phyloP scores from a whole-genome alignment of 2,797 vertebrate genomes.

The Australoheros facetus region DNA sequence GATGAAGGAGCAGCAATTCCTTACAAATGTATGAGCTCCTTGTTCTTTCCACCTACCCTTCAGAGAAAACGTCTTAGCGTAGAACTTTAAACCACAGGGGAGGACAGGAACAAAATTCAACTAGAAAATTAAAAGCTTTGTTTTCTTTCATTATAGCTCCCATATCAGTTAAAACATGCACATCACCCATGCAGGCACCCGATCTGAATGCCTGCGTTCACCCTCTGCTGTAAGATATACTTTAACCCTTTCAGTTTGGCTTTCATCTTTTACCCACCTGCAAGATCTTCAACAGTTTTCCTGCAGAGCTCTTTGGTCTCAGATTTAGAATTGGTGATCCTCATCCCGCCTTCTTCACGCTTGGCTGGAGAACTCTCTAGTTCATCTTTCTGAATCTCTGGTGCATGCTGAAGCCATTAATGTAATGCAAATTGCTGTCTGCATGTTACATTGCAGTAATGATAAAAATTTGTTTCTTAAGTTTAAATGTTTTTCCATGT shows the following conservation, averaged over 20 bases:
- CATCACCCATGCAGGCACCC: neutral
- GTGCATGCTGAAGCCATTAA: neutral
- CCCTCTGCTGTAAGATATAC: neutral
- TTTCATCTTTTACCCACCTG: neutral
- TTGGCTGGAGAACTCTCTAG: neutral
- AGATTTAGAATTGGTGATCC: neutral
- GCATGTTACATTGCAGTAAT: neutral
- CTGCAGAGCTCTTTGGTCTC: neutral
- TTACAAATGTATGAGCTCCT: neutral
- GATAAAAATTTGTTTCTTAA: neutral
- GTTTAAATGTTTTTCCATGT: neutral
- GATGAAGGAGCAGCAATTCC: neutral
- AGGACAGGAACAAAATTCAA: neutral
- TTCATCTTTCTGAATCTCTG: neutral
- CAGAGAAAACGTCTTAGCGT: neutral
- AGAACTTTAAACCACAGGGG: neutral
- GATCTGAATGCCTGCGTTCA: neutral
- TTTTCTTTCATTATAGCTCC: neutral
- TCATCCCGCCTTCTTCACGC: neutral
- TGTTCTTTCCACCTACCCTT: neutral
- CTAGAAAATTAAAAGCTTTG: neutral
- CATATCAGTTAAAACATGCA: fast-evolving
- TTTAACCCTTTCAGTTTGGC: neutral
- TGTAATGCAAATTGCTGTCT: neutral
- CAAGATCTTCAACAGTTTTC: fast-evolving